Conservation (phyloP, 1,140 invertebrate genomes). For the Lepidurus apus region DNA sequence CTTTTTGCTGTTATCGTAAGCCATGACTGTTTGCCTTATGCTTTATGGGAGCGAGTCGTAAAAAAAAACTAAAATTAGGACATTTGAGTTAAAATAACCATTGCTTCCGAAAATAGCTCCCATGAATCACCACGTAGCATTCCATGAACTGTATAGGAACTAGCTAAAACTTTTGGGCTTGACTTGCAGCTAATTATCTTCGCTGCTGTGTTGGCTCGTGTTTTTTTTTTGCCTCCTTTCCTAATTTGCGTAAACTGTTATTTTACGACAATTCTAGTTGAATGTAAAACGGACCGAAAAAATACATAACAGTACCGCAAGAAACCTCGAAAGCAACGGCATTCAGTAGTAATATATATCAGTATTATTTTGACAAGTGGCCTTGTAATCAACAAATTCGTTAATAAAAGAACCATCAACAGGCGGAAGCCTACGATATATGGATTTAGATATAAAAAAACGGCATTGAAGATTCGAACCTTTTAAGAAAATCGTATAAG, state of each 20-base stretch:
- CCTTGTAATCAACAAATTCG: too few species aligned
- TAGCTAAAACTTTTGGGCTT: neutral
- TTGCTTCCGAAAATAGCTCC: neutral
- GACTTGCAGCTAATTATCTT: neutral
- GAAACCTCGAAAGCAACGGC: neutral
- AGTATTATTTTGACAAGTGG: too few species aligned
- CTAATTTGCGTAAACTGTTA: neutral
- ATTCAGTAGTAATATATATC: too few species aligned
- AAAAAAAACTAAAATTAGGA: neutral
- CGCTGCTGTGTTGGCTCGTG: neutral
- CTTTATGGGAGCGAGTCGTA: neutral
- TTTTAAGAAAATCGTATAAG: too few species aligned
- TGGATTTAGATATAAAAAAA: too few species aligned
- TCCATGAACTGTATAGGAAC: neutral
- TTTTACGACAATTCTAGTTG: constrained; percentile 12
- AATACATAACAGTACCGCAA: neutral
- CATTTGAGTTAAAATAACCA: neutral
- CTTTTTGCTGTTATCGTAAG: constrained; percentile 2
- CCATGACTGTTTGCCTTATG: constrained; percentile 8
- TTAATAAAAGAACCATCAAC: too few species aligned
- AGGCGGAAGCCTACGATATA: too few species aligned
- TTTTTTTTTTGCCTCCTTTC: neutral
- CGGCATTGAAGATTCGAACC: too few species aligned
- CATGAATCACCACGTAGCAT: neutral
- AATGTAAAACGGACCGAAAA: neutral